Base-by-base conservation (phyloP, 1,140 invertebrate species). In the Caenorhabditis latens region DNA sequence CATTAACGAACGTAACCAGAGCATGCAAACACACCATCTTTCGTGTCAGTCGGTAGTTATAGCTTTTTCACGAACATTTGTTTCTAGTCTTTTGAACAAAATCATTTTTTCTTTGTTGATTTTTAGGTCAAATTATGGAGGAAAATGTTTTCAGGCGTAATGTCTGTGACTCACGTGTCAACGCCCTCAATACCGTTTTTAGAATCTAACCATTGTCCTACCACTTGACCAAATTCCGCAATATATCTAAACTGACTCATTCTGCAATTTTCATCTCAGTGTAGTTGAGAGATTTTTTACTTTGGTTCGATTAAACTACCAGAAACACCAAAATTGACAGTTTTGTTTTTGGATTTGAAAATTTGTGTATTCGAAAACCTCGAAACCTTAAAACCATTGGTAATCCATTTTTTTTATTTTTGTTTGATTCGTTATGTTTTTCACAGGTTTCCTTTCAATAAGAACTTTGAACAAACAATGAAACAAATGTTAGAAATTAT, bases 141-240 rank as follows among this genome's bases (percentile, higher is more conserved):
- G n/a, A 63, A 63, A 63, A 40, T 63, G 24, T 63, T 63, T 32
- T 63, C 61, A 63, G 55, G 19, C 55, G 19, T 58, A 19, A 16
- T 58, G 14, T n/a, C 19, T 58, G 61, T 63, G 61, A 63, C 61
- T 63, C 61, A 63, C 61, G 61, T 63, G 61, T 32, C 61, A 21
- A 63, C 61, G 61, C 61, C 61, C 61, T 63, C 61, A 63, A 58
- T 32, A 63, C 61, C 32, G 61, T 63, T 63, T 63, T 32, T 32
- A 32, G 24, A 63, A 63, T 63, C 8, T 24, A 21, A 13, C 24
- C 19, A 58, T 11, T 58, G 55, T 58, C 55, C 14, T 1, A 14
- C 24, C 9, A 24, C 61, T 63, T 63, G 61, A 63, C 61, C 61
- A 32, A 19, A 58, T 58, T 53, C 9, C 50, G 32, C 50, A 63